Conservation (phyloP, 2,113 vertebrate genomes). For the Tachycineta bicolor region DNA sequence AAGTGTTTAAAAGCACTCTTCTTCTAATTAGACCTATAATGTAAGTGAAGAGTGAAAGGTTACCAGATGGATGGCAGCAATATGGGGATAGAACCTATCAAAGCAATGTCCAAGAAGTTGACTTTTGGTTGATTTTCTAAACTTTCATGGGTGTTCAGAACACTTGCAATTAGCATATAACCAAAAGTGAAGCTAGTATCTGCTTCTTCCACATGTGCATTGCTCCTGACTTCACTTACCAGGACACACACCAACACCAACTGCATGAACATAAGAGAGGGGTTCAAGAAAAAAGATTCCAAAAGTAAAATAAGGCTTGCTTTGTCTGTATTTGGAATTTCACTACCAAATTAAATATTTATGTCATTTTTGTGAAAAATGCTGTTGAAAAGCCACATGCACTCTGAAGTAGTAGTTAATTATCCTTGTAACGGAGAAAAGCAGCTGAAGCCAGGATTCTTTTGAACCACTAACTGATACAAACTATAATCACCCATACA, state of each 20-base stretch:
- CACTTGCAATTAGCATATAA: neutral
- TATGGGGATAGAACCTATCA: neutral
- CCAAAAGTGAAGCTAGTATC: neutral
- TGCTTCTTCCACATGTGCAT: neutral
- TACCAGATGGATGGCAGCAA: neutral
- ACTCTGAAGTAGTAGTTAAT: neutral
- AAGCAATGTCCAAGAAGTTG: neutral
- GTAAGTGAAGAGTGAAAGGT: neutral
- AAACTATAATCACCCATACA: slow-evolving; percentile 13
- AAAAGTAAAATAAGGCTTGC: neutral
- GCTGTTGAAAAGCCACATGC: neutral
- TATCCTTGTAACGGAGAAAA: neutral
- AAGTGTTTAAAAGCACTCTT: neutral
- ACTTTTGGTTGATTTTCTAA: neutral
- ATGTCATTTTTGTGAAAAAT: neutral
- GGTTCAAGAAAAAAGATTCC: neutral
- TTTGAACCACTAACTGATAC: slow-evolving; percentile 11
- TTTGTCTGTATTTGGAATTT: neutral
- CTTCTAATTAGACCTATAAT: neutral
- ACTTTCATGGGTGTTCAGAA: neutral
- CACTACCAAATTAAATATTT: neutral
- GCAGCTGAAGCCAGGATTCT: neutral
- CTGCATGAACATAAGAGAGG: neutral
- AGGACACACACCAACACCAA: neutral
- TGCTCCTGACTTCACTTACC: neutral